phyloP scores from a whole-genome alignment of 2,113 vertebrate species.

The Budorcas taxicolor region DNA sequence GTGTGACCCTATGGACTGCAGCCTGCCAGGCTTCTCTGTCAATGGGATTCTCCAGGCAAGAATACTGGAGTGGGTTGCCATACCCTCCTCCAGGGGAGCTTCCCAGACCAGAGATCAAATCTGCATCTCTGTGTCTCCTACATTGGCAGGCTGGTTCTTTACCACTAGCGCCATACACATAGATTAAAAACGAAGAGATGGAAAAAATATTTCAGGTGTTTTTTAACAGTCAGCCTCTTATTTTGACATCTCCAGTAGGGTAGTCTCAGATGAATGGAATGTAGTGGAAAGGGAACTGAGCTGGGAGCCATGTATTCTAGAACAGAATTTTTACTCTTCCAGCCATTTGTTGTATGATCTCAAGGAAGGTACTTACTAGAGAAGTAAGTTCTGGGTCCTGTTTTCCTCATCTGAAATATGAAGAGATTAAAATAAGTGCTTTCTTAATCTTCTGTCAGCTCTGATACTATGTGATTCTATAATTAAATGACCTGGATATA shows the following conservation, averaged over 20 bases:
- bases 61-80: not conserved
- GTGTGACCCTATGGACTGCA: not conserved
- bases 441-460: slow-evolving; percentile 35
- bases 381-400: slow-evolving; percentile 5
- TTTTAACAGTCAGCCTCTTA: not conserved
- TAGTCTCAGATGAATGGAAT: not conserved
- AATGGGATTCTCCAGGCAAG: not conserved
- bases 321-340: not conserved
- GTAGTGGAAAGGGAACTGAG: not conserved
- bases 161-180: not conserved
- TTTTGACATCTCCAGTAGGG: not conserved
- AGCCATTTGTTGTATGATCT: not conserved
- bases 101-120: not conserved
- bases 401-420: slow-evolving; percentile 45
- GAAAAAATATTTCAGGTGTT: not conserved
- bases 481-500: slow-evolving; percentile 22
- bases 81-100: not conserved
- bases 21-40: not conserved
- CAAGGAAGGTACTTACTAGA: not conserved
- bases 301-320: not conserved
- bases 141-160: not conserved
- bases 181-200: not conserved
- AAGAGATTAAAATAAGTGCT: slow-evolving; percentile 35
- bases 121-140: not conserved
- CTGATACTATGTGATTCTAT: not conserved